Conservation (phyloP, 2,797 vertebrate species). For the Diglossa cyanea region DNA sequence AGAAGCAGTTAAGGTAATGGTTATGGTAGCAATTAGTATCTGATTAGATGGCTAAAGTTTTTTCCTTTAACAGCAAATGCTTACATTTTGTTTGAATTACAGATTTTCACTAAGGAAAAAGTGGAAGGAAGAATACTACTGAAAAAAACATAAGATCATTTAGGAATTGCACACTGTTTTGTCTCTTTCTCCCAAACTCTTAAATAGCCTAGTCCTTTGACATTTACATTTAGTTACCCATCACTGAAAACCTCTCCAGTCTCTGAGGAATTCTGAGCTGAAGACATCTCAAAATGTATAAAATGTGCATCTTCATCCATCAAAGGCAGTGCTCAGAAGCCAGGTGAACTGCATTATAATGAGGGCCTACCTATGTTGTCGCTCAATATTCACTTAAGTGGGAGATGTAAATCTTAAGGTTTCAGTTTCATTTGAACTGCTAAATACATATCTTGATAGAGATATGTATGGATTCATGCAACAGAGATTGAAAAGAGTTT, state of each 20-base stretch:
- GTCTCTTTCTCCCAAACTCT: background rate
- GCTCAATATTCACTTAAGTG: background rate
- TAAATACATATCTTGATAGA: background rate
- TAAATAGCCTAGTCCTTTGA: background rate
- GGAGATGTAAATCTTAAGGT: background rate
- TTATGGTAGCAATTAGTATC: conserved; percentile 25
- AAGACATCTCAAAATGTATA: background rate
- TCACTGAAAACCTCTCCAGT: background rate
- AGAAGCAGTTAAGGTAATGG: conserved; percentile 37
- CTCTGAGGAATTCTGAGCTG: background rate
- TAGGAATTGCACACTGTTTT: background rate
- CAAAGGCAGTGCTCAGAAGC: background rate
- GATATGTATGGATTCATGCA: background rate
- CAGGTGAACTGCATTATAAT: background rate
- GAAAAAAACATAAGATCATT: background rate
- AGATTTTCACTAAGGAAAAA: background rate
- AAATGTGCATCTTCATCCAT: background rate
- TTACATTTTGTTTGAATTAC: background rate
- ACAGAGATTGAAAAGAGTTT: background rate
- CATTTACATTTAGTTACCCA: background rate
- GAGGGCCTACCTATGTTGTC: background rate
- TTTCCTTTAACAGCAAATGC: background rate
- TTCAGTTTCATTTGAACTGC: background rate
- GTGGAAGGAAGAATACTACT: background rate
- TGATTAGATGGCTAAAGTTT: background rate